phyloP scores from a whole-genome alignment of 92 coral and sea anemone genomes.

The Paragorgia papillata region DNA sequence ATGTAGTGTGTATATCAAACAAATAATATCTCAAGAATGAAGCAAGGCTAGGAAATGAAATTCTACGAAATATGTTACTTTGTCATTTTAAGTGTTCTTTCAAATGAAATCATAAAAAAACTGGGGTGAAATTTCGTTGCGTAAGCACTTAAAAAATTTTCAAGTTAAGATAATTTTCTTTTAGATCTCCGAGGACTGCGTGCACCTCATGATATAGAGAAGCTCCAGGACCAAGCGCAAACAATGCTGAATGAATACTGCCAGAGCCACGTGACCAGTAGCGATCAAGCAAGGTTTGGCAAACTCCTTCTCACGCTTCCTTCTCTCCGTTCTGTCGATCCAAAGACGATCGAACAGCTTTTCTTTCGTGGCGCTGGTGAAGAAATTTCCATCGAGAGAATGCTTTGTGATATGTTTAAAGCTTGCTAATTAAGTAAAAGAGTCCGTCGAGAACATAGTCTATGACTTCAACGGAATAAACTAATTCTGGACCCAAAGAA shows the following conservation, averaged over 20 bases:
- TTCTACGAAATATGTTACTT: no score
- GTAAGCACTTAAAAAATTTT: no score
- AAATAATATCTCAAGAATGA: no score
- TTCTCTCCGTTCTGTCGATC: constrained; percentile 82
- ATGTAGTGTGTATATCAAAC: no score
- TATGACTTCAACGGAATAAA: no score
- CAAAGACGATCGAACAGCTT: constrained; percentile 93
- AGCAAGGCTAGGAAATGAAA: no score
- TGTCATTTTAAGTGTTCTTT: no score
- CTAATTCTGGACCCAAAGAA: no score
- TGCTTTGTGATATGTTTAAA: constrained; percentile 99
- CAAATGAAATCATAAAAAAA: no score
- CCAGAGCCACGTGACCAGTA: constrained; percentile 68
- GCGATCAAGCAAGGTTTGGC: constrained; percentile 94
- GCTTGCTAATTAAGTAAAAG: constrained; percentile 45
- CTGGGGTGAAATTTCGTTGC: no score
- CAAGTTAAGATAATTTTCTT: no score
- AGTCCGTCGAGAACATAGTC: no score
- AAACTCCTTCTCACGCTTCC: constrained; percentile 90
- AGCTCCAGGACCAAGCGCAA: constrained; percentile 97
- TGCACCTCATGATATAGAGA: constrained; percentile 91
- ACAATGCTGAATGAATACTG: constrained; percentile 96
- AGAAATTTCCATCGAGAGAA: constrained; percentile 89
- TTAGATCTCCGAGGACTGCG: constrained; percentile 96
- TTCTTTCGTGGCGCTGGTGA: constrained; percentile 93